A percentile compares a stretch with the other conserved stretches of the same genome.
phyloP scores from a whole-genome alignment of 2,113 vertebrate genomes.

The Neolamprologus hecqui region DNA sequence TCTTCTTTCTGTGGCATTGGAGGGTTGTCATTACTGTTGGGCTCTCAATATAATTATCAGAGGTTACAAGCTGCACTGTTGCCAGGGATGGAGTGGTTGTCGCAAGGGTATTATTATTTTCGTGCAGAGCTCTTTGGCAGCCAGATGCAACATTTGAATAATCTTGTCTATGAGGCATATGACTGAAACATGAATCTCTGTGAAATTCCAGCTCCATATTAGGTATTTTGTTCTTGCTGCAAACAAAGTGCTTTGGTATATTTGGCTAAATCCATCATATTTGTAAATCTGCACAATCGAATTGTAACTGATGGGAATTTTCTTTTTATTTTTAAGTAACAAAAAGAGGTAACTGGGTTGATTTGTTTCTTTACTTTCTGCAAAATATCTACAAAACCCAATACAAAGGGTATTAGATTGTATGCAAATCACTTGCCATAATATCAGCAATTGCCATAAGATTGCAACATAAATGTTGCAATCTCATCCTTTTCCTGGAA shows the following conservation, averaged over 20 bases:
- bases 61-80: conserved; percentile 52
- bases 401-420: background rate
- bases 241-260: background rate
- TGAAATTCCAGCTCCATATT: conserved; percentile 27
- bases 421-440: background rate
- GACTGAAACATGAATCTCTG: conserved; percentile 16
- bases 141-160: conserved; percentile 61
- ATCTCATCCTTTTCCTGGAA: background rate
- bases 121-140: conserved; percentile 51
- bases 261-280: background rate
- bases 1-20: conserved; percentile 64
- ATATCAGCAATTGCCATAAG: background rate
- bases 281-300: background rate
- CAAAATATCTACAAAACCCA: background rate
- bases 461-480: background rate
- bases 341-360: background rate
- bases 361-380: background rate
- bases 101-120: conserved; percentile 72
- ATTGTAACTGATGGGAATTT: background rate
- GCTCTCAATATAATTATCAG: conserved; percentile 70
- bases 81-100: conserved; percentile 65
- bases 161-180: conserved; percentile 54
- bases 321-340: background rate
- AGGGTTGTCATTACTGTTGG: conserved; percentile 71
- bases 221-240: conserved; percentile 2